phyloP scores from a whole-genome alignment of 1,140 invertebrate genomes.

The Macrobrachium nipponense region DNA sequence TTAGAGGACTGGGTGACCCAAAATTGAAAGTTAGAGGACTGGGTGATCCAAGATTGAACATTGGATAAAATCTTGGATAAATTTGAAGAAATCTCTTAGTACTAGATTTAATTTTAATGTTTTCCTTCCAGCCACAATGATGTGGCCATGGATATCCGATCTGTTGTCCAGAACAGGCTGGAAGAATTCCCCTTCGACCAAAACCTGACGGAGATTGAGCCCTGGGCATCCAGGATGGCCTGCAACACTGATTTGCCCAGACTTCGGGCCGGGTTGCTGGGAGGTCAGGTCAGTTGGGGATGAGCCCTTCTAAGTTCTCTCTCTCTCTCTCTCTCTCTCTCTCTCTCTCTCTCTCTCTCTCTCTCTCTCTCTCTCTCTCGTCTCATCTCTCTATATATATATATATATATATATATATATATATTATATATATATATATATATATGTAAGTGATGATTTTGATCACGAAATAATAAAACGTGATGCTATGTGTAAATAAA shows the following conservation, averaged over 20 bases:
- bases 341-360: neutral
- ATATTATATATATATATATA: no score
- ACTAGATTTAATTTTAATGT: neutral
- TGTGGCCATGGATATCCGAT: constrained; percentile 84
- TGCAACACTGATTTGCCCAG: constrained; percentile 83
- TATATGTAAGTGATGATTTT: no score
- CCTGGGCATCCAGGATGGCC: constrained; percentile 86
- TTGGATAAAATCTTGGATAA: no score
- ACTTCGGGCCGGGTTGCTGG: constrained; percentile 82
- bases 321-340: neutral
- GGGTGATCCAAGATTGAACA: no score
- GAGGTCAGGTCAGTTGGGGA: constrained; percentile 78
- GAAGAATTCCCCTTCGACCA: constrained; percentile 81
- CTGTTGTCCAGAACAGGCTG: constrained; percentile 84
- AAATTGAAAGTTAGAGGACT: no score
- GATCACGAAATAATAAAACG: no score
- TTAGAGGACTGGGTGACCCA: no score
- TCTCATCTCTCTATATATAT: no score
- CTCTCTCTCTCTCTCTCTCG: neutral
- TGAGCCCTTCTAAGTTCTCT: neutral
- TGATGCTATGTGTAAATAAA: no score
- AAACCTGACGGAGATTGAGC: constrained; percentile 79
- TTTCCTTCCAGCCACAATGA: constrained; percentile 81
- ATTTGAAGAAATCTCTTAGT: no score
- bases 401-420: no score